These are phyloP conservation scores for Rhegmatorhina hoffmannsi DNA, from an alignment of 2,113 vertebrate species.

Conservation along the genomic window DNA sequence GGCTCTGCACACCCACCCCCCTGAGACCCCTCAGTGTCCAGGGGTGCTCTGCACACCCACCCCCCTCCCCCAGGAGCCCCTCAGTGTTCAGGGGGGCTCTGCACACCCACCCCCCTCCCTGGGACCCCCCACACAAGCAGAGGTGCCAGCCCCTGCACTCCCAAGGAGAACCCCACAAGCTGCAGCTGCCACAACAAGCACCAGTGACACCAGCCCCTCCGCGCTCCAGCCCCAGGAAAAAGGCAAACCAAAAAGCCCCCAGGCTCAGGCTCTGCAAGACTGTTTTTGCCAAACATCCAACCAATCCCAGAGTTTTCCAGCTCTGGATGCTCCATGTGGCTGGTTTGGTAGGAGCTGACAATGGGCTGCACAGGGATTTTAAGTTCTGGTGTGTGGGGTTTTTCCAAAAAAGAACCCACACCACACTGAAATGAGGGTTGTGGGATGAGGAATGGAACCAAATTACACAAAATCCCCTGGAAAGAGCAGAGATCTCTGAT, in stretches of 20 bases:
- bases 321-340: rapidly evolving
- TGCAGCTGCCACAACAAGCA: background rate
- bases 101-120: too few relatives aligned
- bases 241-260: background rate
- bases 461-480: rapidly evolving
- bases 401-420: rapidly evolving
- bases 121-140: too few relatives aligned
- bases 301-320: rapidly evolving
- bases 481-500: background rate
- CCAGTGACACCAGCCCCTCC: rapidly evolving
- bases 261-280: rapidly evolving
- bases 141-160: background rate
- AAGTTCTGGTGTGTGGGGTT: rapidly evolving
- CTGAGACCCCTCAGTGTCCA: background rate
- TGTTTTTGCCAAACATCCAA: background rate
- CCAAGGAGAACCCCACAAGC: background rate
- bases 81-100: too few relatives aligned
- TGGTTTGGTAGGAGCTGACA: background rate
- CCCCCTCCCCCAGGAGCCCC: too few relatives aligned
- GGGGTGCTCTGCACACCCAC: background rate
- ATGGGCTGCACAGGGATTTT: background rate
- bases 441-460: background rate
- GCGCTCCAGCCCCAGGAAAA: rapidly evolving
- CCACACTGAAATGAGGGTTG: rapidly evolving
- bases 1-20: too few relatives aligned